A percentile compares a stretch with the other conserved stretches of the same genome.
These are phyloP conservation scores for Candoia aspera DNA, from an alignment of 2,113 vertebrate species.

Conservation along the genomic window DNA sequence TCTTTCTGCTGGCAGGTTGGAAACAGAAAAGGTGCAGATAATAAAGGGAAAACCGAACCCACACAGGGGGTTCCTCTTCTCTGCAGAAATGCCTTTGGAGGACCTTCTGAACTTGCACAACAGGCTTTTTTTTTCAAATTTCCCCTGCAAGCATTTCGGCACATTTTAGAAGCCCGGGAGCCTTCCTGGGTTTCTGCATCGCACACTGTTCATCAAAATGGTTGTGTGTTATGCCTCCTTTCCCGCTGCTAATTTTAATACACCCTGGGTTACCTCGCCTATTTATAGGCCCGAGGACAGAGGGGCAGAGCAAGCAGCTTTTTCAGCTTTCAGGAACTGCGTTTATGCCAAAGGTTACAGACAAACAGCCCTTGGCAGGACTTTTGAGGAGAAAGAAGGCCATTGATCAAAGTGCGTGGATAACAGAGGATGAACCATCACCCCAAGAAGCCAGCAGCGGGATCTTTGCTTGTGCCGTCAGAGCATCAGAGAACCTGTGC, in stretches of 20 bases:
- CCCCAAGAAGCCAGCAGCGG: neutral
- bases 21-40: neutral
- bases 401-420: neutral
- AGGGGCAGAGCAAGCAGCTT: no score
- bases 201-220: neutral
- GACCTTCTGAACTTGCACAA: neutral
- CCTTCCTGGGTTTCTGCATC: neutral
- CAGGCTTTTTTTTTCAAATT: neutral
- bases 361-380: conserved; percentile 16
- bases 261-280: neutral
- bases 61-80: neutral
- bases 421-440: neutral
- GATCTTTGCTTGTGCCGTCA: neutral
- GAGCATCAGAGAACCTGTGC: neutral
- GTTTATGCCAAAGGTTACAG: neutral
- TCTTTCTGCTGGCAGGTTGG: neutral
- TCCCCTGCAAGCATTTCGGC: neutral
- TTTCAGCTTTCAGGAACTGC: neutral
- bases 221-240: neutral
- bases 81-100: neutral
- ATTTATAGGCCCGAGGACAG: neutral
- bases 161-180: neutral
- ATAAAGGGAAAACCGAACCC: rapidly evolving
- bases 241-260: neutral
- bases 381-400: neutral